Conservation (phyloP, 2,888 invertebrate genomes). For the Dicyrtomina minuta region DNA sequence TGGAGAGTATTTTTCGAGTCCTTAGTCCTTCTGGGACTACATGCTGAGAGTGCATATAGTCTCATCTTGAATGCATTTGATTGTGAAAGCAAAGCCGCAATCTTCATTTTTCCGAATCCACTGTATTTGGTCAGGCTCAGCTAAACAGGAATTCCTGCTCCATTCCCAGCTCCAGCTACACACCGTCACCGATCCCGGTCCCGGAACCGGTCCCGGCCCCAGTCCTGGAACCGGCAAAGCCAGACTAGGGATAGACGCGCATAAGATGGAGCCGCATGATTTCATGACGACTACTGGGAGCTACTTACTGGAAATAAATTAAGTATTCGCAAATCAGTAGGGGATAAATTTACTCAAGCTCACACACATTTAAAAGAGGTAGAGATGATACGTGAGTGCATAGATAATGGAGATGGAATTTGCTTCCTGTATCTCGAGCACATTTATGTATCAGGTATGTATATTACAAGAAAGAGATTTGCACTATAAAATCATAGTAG, state of each 20-base stretch:
- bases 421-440: too few relatives aligned
- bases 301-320: conserved; percentile 11
- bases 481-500: too few relatives aligned
- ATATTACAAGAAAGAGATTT: too few relatives aligned
- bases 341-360: conserved; percentile 2
- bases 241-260: background rate
- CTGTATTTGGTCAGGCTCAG: background rate
- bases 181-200: background rate
- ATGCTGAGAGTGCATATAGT: background rate
- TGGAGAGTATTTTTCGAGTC: background rate
- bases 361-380: background rate
- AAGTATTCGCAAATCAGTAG: background rate
- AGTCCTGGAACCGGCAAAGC: background rate
- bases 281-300: background rate
- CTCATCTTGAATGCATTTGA: conserved; percentile 7
- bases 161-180: background rate
- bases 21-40: background rate
- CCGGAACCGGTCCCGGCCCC: background rate
- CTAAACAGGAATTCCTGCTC: background rate
- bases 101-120: background rate
- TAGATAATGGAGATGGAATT: too few relatives aligned
- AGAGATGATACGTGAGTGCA: too few relatives aligned
- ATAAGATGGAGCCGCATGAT: background rate
- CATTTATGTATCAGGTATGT: too few relatives aligned
- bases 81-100: conserved; percentile 9